Base-by-base conservation (phyloP, 2,113 vertebrate genomes). In the Neotoma lepida region DNA sequence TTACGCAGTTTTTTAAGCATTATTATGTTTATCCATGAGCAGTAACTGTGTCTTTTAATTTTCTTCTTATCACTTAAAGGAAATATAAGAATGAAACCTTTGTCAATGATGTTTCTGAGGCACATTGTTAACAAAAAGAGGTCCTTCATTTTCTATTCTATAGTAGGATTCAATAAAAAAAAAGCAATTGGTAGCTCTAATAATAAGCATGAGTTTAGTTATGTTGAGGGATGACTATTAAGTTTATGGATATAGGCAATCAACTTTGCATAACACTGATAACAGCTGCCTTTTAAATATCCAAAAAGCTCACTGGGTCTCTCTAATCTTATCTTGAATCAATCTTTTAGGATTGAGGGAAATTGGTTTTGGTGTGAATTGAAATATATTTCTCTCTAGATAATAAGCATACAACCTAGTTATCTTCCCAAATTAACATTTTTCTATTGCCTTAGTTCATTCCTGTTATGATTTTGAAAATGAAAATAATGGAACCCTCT, bases 341-440 rank as follows among this genome's bases (percentile, higher is more conserved):
- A 86, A 56, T 93, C n/a, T 93, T 85, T 90, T 30, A 80, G 30
- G 66, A 90, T 61, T 74, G 58, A 39, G 81, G 14, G 61, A 86
- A 92, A 96, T 76, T 58, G 88, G 77, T 92, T 76, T 94, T 92
- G 86, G 82, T 56, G 13, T 87, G 13, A 73, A 86, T 6, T 49
- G 33, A 12, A 92, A 93, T 95, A 41, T 93, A 93, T 95, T 44
- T 76, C 0, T 92, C 92, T 28, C 89, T 30, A 28, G 12, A 20
- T 9, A 70, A 76, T 86, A 86, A 73, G 90, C 26, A 33, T 7
- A 66, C 35, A 46, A 63, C 20, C 10, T 15, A 61, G 39, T 92
- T 93, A 95, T 86, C 82, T 86, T 88, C 4, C 0, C 63, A 61
- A 91, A 93, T 97, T 95, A 96, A 71, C 9, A 54, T 14, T 82